phyloP scores from a whole-genome alignment of 2,113 vertebrate species.

The Echinops telfairi region DNA sequence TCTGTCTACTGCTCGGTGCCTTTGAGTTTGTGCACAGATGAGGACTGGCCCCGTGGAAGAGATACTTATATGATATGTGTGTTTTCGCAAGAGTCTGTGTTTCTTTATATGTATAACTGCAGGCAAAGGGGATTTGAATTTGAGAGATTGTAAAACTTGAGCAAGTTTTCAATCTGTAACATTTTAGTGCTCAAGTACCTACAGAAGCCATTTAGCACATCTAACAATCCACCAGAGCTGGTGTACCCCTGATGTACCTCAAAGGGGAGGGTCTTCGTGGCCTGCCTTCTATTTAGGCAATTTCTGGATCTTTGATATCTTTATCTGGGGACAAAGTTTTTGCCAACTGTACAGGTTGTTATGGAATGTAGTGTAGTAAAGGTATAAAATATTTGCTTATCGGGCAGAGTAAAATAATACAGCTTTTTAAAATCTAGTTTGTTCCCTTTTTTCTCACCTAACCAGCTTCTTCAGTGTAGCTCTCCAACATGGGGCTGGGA shows the following conservation, averaged over 20 bases:
- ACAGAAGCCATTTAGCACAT: not conserved
- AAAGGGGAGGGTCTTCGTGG: not conserved
- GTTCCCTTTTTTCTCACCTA: slow-evolving; percentile 59
- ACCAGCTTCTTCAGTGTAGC: slow-evolving; percentile 54
- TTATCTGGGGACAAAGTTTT: slow-evolving; percentile 33
- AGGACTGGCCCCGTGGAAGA: not conserved
- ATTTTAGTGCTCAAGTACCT: not conserved
- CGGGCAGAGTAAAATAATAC: slow-evolving; percentile 55
- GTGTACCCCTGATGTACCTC: not conserved
- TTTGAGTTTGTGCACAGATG: not conserved
- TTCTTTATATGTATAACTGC: slow-evolving; percentile 1
- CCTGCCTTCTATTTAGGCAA: not conserved
- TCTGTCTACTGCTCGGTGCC: not conserved
- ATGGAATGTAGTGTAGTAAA: slow-evolving; percentile 54
- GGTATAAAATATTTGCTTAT: slow-evolving; percentile 37
- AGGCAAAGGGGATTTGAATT: slow-evolving; percentile 19
- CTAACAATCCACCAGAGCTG: not conserved
- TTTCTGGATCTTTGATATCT: slow-evolving; percentile 18
- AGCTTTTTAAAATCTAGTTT: slow-evolving; percentile 50
- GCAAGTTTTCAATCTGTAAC: not conserved
- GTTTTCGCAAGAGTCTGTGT: not conserved
- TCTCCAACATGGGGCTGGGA: slow-evolving; percentile 51
- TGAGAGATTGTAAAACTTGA: not conserved
- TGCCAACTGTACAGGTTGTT: slow-evolving; percentile 12
- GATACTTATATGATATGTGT: not conserved